Percentiles rank a stretch among this genome's conserved stretches.
Conservation (phyloP, 37 sponge, comb jelly and placozoan genomes). For the Geodia barretti region DNA sequence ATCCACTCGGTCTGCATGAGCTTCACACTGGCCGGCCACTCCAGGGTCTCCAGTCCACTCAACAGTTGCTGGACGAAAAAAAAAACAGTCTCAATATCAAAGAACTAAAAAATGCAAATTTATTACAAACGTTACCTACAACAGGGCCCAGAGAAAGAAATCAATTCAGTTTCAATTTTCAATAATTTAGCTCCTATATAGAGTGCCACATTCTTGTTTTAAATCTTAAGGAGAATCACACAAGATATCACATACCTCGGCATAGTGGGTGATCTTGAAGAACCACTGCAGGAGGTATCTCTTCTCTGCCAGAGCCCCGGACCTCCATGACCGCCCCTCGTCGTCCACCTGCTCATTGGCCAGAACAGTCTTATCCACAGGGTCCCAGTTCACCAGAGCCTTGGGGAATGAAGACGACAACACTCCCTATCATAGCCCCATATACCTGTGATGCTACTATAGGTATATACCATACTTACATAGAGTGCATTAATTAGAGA, state of each 20-base stretch:
- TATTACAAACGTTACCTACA: too few species aligned
- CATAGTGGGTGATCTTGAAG: conserved; percentile 74
- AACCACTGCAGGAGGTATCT: conserved; percentile 81
- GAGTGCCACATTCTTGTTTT: too few species aligned
- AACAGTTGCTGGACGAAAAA: conserved; percentile 38
- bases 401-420: background rate
- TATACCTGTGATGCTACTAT: background rate
- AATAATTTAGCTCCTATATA: too few species aligned
- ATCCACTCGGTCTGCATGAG: conserved; percentile 78
- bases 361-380: conserved; percentile 88
- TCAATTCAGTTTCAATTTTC: too few species aligned
- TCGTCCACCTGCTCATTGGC: conserved; percentile 92
- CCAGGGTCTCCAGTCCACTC: conserved; percentile 67
- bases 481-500: too few species aligned
- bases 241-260: conserved; percentile 31
- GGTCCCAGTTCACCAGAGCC: conserved; percentile 92
- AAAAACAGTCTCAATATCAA: background rate
- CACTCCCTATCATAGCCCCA: background rate
- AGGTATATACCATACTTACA: conserved; percentile 1
- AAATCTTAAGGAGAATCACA: too few species aligned
- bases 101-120: background rate
- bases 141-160: too few species aligned
- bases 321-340: conserved; percentile 82
- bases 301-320: conserved; percentile 82
- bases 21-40: conserved; percentile 83